A percentile compares a stretch with the other conserved stretches of the same genome.
Conservation (phyloP, 2,888 invertebrate species). For the Branchipolynoe longqiensis region DNA sequence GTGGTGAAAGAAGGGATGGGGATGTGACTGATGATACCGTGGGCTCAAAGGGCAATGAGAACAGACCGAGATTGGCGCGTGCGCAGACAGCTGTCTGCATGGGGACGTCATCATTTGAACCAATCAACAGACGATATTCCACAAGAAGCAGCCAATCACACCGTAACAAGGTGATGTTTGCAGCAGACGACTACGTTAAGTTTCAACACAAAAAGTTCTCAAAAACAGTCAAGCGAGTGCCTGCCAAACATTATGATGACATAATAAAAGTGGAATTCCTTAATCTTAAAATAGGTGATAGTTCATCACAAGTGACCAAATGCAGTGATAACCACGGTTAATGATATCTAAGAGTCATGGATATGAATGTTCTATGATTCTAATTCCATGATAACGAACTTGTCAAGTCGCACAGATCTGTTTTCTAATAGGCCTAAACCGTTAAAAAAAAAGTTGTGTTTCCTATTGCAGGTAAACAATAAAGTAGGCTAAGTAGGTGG, state of each 20-base stretch:
- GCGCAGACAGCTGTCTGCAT: slow-evolving; percentile 28
- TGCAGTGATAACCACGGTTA: too few relatives aligned
- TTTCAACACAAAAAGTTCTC: slow-evolving; percentile 34
- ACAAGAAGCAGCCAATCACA: slow-evolving; percentile 34
- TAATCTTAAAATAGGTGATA: slow-evolving; percentile 20
- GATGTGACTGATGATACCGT: background rate
- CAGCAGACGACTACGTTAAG: slow-evolving; percentile 24
- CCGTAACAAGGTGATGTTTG: slow-evolving; percentile 42
- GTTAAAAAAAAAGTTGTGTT: too few relatives aligned
- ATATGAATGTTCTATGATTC: too few relatives aligned
- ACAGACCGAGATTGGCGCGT: background rate
- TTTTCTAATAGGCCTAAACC: too few relatives aligned
- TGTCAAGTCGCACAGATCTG: too few relatives aligned
- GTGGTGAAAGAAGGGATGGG: too few relatives aligned
- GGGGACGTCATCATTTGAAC: slow-evolving; percentile 46
- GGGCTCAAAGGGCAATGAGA: background rate
- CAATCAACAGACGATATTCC: slow-evolving; percentile 21
- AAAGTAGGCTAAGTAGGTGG: too few relatives aligned
- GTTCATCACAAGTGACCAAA: too few relatives aligned
- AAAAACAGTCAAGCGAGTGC: background rate
- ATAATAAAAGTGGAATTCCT: slow-evolving; percentile 23
- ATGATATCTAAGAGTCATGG: background rate
- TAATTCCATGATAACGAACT: too few relatives aligned
- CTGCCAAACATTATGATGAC: slow-evolving; percentile 1
- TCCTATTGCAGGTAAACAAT: too few relatives aligned